Conservation (phyloP, 2,888 invertebrate genomes). For the Tetranychus piercei region DNA sequence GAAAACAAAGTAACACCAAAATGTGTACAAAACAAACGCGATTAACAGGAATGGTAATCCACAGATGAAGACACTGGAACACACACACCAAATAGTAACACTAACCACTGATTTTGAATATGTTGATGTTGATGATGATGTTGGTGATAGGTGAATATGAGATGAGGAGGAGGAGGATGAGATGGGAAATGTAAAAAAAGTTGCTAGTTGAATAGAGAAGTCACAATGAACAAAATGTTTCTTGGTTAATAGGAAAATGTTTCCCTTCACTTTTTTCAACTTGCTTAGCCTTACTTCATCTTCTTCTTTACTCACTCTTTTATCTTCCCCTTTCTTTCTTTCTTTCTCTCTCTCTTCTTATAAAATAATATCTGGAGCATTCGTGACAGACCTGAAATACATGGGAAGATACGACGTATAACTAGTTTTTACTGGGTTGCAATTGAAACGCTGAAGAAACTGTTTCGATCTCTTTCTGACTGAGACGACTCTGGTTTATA, state of each 20-base stretch:
- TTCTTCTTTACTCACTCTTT: conserved; percentile 7
- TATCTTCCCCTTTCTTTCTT: not conserved
- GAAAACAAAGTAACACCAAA: not conserved
- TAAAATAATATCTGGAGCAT: not conserved
- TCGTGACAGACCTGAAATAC: not conserved
- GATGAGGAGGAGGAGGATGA: not conserved
- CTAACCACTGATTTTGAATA: not conserved
- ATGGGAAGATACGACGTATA: not conserved
- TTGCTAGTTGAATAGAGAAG: conserved; percentile 1
- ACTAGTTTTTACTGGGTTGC: not conserved
- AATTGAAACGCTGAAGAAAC: no score
- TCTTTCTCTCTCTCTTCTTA: not conserved
- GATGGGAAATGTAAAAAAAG: not conserved
- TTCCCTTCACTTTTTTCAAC: not conserved
- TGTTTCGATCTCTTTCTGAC: no score
- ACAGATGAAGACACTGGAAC: not conserved
- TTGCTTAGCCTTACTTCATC: not conserved
- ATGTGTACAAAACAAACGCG: no score
- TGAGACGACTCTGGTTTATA: no score
- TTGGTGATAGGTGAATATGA: not conserved
- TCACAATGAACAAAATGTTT: not conserved
- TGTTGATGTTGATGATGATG: not conserved
- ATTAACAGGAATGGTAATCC: no score
- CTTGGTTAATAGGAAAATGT: not conserved
- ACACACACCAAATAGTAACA: not conserved